Conservation (phyloP, 2,113 vertebrate genomes). For the Heteronetta atricapilla region DNA sequence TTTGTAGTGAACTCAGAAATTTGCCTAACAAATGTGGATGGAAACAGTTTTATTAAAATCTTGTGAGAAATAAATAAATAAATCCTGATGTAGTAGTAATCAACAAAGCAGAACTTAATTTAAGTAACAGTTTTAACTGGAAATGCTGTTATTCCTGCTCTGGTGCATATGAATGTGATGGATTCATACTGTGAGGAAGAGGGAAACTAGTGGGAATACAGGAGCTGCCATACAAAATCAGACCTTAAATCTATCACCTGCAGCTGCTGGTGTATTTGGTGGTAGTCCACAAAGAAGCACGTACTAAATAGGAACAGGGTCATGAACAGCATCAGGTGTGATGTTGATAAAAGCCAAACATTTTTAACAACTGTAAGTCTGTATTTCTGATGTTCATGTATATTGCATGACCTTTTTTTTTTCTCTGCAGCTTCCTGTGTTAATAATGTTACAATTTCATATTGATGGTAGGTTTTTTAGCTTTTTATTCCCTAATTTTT, state of each 20-base stretch:
- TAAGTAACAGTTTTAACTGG: neutral
- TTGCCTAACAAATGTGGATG: neutral
- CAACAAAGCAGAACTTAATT: slow-evolving; percentile 1
- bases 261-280: neutral
- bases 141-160: slow-evolving; percentile 21
- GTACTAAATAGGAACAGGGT: neutral
- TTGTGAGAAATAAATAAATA: neutral
- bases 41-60: neutral
- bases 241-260: neutral
- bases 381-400: neutral
- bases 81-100: neutral
- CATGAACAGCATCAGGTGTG: neutral
- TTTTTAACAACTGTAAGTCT: neutral
- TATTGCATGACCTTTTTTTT: neutral
- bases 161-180: neutral
- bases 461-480: neutral
- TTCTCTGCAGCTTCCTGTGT: neutral
- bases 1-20: neutral
- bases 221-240: neutral
- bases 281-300: neutral
- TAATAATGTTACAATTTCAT: neutral
- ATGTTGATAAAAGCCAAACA: neutral
- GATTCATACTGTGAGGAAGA: neutral
- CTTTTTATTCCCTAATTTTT: neutral
- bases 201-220: neutral